Conservation (phyloP, 2,888 invertebrate species). For the Margaritifera margaritifera region DNA sequence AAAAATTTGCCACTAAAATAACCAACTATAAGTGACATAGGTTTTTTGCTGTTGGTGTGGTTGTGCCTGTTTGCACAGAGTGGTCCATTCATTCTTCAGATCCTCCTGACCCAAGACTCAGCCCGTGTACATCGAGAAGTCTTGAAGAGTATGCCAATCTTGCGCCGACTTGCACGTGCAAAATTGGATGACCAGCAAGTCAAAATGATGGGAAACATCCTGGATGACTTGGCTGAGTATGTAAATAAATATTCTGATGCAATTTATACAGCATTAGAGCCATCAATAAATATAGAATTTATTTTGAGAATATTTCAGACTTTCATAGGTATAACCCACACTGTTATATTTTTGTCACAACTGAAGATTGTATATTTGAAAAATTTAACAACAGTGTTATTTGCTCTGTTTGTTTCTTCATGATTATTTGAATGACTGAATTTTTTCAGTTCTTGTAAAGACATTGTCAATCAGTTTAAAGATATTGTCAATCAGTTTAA, state of each 20-base stretch:
- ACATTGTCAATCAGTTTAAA: background rate
- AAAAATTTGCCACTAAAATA: no score
- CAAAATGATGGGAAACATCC: constrained; percentile 66
- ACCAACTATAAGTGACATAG: no score
- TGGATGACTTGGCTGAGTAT: constrained; percentile 68
- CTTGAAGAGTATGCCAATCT: constrained; percentile 67
- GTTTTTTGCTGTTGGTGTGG: no score
- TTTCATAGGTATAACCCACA: no score
- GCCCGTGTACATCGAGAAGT: constrained; percentile 69
- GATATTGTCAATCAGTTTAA: no score
- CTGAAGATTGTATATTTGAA: no score
- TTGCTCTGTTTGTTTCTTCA: no score
- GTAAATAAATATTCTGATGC: constrained; percentile 13
- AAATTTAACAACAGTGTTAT: no score
- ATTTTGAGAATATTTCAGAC: background rate
- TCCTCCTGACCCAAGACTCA: constrained; percentile 71
- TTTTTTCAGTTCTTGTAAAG: no score
- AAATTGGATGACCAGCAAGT: constrained; percentile 70
- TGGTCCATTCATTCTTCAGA: constrained; percentile 44
- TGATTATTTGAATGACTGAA: no score
- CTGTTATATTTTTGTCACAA: no score
- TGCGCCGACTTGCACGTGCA: constrained; percentile 63
- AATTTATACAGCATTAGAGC: background rate
- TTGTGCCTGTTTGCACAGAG: background rate
- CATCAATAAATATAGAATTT: background rate